Evolutionary conservation across 2,113 vertebrate genomes (phyloP).

Genomic region (Geococcyx californianus): DNA sequence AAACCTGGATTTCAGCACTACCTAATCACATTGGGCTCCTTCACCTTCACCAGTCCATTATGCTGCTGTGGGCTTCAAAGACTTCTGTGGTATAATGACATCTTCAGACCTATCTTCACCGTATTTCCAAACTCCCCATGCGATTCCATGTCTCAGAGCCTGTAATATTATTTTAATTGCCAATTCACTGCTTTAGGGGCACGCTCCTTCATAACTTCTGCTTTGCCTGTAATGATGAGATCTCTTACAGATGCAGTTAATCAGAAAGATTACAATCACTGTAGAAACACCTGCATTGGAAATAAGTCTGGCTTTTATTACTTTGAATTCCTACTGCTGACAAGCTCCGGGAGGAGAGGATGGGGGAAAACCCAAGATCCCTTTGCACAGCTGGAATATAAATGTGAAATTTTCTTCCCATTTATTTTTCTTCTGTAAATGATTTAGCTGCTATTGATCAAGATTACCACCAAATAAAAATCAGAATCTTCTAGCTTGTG

Average conservation of each 20-base stretch:
- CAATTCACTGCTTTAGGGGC: not conserved
- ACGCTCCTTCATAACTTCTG: conserved; percentile 29
- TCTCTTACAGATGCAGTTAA: conserved; percentile 56
- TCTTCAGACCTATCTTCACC: conserved; percentile 13
- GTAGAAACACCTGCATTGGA: conserved; percentile 65
- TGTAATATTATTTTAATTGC: not conserved
- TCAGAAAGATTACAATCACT: conserved; percentile 65
- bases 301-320: conserved; percentile 69
- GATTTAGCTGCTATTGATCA: conserved; percentile 64
- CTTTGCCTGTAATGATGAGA: conserved; percentile 38
- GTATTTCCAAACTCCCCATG: not conserved
- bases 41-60: not conserved
- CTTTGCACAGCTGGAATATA: conserved; percentile 66
- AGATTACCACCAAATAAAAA: conserved; percentile 72
- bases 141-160: not conserved
- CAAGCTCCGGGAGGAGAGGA: conserved; percentile 35
- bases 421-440: conserved; percentile 57
- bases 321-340: conserved; percentile 59
- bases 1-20: conserved; percentile 48
- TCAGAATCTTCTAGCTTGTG: conserved; percentile 50
- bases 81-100: conserved; percentile 29
- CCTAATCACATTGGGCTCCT: not conserved
- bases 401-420: conserved; percentile 55
- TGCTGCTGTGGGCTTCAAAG: not conserved
- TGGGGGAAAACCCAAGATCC: conserved; percentile 46